A percentile compares a stretch with the other conserved stretches of the same genome.
phyloP scores from a whole-genome alignment of 2,113 vertebrate genomes.

The Thunnus maccoyii region DNA sequence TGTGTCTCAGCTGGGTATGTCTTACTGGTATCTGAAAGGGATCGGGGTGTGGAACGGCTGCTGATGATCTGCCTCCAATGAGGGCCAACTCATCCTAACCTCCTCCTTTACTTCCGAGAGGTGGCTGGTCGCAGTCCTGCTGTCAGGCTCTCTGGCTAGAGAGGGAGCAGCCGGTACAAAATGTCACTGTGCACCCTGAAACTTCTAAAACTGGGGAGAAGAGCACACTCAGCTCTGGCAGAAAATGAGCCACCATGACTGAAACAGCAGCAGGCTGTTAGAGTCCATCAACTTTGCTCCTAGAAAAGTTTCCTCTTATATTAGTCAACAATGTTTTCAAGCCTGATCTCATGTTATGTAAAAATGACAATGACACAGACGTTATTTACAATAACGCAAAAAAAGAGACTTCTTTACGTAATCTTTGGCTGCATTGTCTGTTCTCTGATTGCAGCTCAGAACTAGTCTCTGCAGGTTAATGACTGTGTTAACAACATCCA shows the following conservation, averaged over 20 bases:
- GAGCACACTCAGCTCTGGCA: neutral
- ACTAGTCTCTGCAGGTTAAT: conserved; percentile 27
- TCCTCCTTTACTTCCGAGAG: conserved; percentile 32
- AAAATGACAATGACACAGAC: conserved; percentile 14
- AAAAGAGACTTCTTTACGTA: neutral
- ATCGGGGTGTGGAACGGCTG: conserved; percentile 58
- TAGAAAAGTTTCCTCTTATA: neutral
- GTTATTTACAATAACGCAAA: conserved; percentile 6
- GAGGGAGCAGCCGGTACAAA: conserved; percentile 49
- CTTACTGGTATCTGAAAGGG: conserved; percentile 60
- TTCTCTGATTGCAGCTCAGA: neutral
- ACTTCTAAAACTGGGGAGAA: conserved; percentile 19
- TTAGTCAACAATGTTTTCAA: neutral
- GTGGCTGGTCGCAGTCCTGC: conserved; percentile 48
- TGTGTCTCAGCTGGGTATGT: conserved; percentile 75
- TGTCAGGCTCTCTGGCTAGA: conserved; percentile 61
- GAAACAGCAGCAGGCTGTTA: neutral
- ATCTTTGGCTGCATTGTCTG: neutral
- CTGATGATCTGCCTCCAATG: conserved; percentile 65
- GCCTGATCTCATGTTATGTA: neutral
- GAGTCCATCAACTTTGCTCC: no score
- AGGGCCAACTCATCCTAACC: conserved; percentile 56
- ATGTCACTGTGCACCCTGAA: conserved; percentile 42
- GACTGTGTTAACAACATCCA: conserved; percentile 43
- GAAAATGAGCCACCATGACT: neutral